Percentiles rank a stretch among this genome's conserved stretches.
These are phyloP conservation scores for Onchidella celtica DNA, from an alignment of 2,888 invertebrate species.

Conservation along the genomic window DNA sequence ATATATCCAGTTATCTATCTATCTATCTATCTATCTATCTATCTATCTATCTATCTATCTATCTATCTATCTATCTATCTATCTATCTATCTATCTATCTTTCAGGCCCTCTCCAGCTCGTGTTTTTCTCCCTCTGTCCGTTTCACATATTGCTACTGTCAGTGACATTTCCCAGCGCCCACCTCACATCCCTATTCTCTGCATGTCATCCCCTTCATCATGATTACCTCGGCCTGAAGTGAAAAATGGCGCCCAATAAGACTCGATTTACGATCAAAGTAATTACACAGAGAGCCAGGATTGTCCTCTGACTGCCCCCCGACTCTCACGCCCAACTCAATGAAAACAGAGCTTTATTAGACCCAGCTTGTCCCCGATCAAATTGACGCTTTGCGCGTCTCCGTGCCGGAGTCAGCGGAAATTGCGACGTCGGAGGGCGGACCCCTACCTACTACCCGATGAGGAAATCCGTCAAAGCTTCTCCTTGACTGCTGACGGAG, in stretches of 20 bases:
- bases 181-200: background rate
- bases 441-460: background rate
- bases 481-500: background rate
- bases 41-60: no score
- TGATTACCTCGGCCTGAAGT: background rate
- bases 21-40: no score
- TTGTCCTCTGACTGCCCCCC: background rate
- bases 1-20: no score
- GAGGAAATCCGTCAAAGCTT: background rate
- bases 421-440: background rate
- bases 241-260: background rate
- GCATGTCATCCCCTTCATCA: background rate
- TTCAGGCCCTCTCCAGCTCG: background rate
- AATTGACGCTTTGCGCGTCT: background rate
- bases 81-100: background rate
- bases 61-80: background rate
- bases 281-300: background rate
- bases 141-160: background rate
- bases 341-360: conserved; percentile 13
- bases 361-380: background rate
- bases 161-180: background rate
- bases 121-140: background rate
- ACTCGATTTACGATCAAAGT: background rate
- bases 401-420: background rate
- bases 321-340: background rate